Conservation (phyloP, 2,888 invertebrate species). For the Steinernema hermaphroditum region DNA sequence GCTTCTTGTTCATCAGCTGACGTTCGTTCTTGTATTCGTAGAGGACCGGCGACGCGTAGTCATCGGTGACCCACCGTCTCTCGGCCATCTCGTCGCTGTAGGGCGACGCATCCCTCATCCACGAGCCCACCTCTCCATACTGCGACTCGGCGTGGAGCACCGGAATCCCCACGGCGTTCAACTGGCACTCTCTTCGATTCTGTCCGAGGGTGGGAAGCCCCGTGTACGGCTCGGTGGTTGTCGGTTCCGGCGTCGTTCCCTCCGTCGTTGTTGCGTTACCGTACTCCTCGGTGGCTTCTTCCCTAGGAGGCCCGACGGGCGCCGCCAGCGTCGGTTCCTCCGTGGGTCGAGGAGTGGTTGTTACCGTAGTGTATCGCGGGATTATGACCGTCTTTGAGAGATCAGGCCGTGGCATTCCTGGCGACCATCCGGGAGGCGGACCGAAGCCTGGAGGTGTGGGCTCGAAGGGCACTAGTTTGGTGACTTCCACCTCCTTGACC, state of each 20-base stretch:
- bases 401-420: conserved; percentile 65
- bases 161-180: conserved; percentile 66
- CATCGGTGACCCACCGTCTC: conserved; percentile 65
- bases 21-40: conserved; percentile 65
- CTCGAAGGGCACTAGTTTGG: conserved; percentile 62
- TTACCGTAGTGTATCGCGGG: conserved; percentile 42
- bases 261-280: neutral
- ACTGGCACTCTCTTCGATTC: conserved; percentile 60
- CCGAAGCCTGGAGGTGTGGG: conserved; percentile 66
- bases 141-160: conserved; percentile 66
- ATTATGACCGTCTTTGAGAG: conserved; percentile 46
- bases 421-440: conserved; percentile 61
- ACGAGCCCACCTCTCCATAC: conserved; percentile 64
- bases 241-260: conserved; percentile 16
- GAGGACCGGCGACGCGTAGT: conserved; percentile 64
- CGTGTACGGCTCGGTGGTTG: conserved; percentile 57
- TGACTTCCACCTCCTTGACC: conserved; percentile 65
- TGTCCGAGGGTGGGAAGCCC: conserved; percentile 65
- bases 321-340: neutral
- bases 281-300: neutral
- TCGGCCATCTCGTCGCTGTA: conserved; percentile 43
- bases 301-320: neutral
- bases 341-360: conserved; percentile 33
- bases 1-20: conserved; percentile 64
- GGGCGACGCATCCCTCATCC: conserved; percentile 64